Base-by-base conservation (phyloP, 2,797 vertebrate genomes). In the Uromys caudimaculatus region DNA sequence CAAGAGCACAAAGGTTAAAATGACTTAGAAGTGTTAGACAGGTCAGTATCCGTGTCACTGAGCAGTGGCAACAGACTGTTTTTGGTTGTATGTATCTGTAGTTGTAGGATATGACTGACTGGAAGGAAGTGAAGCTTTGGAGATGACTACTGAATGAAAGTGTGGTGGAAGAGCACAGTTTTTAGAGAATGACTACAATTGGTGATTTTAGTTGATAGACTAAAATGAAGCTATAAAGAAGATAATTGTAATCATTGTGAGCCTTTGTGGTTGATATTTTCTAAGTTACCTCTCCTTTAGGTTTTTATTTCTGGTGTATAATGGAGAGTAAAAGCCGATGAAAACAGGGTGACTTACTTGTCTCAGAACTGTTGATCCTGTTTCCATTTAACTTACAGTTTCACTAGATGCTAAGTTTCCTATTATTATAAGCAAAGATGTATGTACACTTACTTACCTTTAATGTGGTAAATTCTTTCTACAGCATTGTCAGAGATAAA, bases 331-430 rank as follows among this genome's bases (percentile, higher is more conserved):
- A 87, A 62, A 88, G 16, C n/a, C 54, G 67, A 73, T n/a, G 50
- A 88, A 73, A 73, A 50, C 50, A 56, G 47, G 50, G 67, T 14
- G 47, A 9, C 35, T 17, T 52, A 8, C n/a, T 69, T 69, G 27
- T 47, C 38, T 14, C 24, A 75, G 14, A 50, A 38, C 32, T 67
- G 35, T 27, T 67, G 84, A 24, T 50, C 7, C 58, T 58, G n/a
- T 56, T 93, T 94, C 75, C 4, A 35, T 89, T 60, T 91, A 60
- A 73, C 75, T 69, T 84, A 82, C 27, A 77, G 29, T 87, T 47
- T 87, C 16, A 50, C 13, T 84, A 54, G 29, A 41, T 83, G 32
- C 69, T 90, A 54, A n/a, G 3, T 54, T 69, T 71, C 29, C 17
- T 69, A 84, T 7, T 95, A 81, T 78, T 69, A 85, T 77, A 38